Conservation (phyloP, 2,113 vertebrate genomes). For the Oryzias melastigma region DNA sequence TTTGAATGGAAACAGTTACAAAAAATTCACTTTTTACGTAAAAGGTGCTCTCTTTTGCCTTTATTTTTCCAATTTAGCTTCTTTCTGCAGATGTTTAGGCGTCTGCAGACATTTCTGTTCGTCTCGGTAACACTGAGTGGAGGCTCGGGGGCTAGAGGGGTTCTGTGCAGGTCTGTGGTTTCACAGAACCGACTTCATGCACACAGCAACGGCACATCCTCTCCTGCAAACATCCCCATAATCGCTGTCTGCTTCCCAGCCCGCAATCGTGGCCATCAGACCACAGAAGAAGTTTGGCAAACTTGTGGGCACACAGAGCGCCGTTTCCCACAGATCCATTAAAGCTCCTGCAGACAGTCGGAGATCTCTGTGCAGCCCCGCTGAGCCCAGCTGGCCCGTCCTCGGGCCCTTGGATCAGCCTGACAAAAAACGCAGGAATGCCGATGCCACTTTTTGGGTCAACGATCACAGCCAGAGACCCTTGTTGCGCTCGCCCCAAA, state of each 20-base stretch:
- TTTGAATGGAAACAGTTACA: too few species aligned
- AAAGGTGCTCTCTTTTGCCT: too few species aligned
- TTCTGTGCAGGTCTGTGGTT: conserved; percentile 42
- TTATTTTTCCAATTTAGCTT: background rate
- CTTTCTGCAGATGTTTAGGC: background rate
- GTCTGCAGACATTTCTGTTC: background rate
- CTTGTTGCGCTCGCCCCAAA: conserved; percentile 42
- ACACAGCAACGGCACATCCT: conserved; percentile 75
- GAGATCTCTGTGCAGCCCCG: conserved; percentile 29
- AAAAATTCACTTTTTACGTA: too few species aligned
- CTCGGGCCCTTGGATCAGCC: conserved; percentile 23
- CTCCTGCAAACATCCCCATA: conserved; percentile 47
- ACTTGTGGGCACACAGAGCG: conserved; percentile 61
- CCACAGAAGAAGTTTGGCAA: conserved; percentile 72
- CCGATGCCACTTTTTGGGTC: conserved; percentile 44
- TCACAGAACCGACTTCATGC: conserved; percentile 49
- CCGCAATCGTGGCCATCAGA: conserved; percentile 64
- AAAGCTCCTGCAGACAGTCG: conserved; percentile 32
- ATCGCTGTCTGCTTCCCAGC: conserved; percentile 31
- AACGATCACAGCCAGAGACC: conserved; percentile 25
- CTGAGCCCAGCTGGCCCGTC: conserved; percentile 25
- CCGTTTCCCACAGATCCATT: conserved; percentile 48
- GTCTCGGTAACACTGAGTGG: background rate
- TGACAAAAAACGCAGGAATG: conserved; percentile 45
- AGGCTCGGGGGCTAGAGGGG: background rate